These are phyloP conservation scores for Potamilus streckersoni DNA, from an alignment of 1,140 invertebrate genomes.

Conservation along the genomic window DNA sequence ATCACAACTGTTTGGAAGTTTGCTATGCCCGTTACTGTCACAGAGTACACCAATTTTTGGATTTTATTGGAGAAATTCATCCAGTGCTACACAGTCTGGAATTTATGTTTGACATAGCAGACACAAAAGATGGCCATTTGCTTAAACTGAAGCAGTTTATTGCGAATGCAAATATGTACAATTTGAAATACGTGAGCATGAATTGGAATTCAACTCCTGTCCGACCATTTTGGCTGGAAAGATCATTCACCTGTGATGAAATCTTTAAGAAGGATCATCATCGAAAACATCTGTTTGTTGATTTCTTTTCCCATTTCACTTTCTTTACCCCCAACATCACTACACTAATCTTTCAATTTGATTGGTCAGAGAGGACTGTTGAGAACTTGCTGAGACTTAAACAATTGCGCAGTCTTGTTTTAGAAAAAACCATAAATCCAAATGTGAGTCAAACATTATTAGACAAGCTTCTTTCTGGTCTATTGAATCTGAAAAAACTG, in stretches of 20 bases:
- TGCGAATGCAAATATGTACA: conserved; percentile 32
- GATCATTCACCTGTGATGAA: conserved; percentile 52
- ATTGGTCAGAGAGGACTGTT: conserved; percentile 60
- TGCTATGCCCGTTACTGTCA: conserved; percentile 56
- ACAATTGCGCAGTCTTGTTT: conserved; percentile 51
- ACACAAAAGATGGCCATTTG: conserved; percentile 52
- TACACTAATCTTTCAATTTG: conserved; percentile 62
- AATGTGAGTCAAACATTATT: conserved; percentile 46
- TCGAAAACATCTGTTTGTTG: conserved; percentile 54
- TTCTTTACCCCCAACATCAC: conserved; percentile 45
- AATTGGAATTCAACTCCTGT: conserved; percentile 65
- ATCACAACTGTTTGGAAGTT: conserved; percentile 38
- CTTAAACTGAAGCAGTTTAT: conserved; percentile 49
- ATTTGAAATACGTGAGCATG: conserved; percentile 51
- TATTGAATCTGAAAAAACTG: conserved; percentile 45
- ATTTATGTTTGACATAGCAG: conserved; percentile 63
- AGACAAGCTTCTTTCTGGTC: conserved; percentile 40
- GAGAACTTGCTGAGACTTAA: conserved; percentile 50
- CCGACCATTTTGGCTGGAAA: too few relatives aligned
- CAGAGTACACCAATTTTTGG: conserved; percentile 40
- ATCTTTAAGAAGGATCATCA: conserved; percentile 38
- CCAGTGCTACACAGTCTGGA: conserved; percentile 55
- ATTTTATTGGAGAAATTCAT: conserved; percentile 45
- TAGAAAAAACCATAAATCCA: conserved; percentile 63
- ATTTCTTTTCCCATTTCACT: conserved; percentile 60